Conservation (phyloP, 1,140 invertebrate species). For the Cyrtorhinus lividipennis region DNA sequence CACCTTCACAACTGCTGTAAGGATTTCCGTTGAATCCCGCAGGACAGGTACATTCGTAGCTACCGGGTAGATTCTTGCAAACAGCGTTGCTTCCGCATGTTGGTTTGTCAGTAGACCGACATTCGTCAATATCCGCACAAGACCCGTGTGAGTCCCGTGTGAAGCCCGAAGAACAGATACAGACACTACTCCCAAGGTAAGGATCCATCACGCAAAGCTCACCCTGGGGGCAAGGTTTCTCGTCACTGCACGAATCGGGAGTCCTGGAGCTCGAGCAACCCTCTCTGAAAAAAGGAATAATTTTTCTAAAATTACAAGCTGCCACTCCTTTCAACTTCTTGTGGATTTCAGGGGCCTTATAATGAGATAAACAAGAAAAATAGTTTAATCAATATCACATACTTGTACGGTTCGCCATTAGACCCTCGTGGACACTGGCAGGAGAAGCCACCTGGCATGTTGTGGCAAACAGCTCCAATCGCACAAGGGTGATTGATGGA, state of each 20-base stretch:
- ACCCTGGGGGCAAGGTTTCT: constrained; percentile 60
- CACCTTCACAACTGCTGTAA: constrained; percentile 61
- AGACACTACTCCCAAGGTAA: constrained; percentile 55
- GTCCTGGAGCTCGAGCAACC: constrained; percentile 51
- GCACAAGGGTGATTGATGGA: constrained; percentile 52
- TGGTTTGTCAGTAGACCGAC: constrained; percentile 51
- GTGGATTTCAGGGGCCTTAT: too few species aligned
- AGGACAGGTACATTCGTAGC: constrained; percentile 83
- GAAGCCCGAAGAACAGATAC: constrained; percentile 74
- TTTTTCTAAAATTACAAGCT: not conserved
- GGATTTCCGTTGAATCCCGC: constrained; percentile 76
- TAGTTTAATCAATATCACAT: constrained; percentile 25
- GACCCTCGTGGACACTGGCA: constrained; percentile 71
- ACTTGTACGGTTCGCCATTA: constrained; percentile 42
- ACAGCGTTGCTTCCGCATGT: constrained; percentile 74
- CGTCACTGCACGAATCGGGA: constrained; percentile 48
- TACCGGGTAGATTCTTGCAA: constrained; percentile 85
- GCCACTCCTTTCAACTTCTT: too few species aligned
- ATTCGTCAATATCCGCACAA: constrained; percentile 81
- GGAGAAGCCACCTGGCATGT: constrained; percentile 67
- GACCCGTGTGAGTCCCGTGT: constrained; percentile 51
- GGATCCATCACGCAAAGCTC: constrained; percentile 72
- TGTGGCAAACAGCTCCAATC: constrained; percentile 67
- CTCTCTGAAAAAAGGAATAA: constrained; percentile 33
- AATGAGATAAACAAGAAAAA: too few species aligned